Evolutionary conservation across 2,113 vertebrate genomes (phyloP).

Genomic region (Podilymbus podiceps): DNA sequence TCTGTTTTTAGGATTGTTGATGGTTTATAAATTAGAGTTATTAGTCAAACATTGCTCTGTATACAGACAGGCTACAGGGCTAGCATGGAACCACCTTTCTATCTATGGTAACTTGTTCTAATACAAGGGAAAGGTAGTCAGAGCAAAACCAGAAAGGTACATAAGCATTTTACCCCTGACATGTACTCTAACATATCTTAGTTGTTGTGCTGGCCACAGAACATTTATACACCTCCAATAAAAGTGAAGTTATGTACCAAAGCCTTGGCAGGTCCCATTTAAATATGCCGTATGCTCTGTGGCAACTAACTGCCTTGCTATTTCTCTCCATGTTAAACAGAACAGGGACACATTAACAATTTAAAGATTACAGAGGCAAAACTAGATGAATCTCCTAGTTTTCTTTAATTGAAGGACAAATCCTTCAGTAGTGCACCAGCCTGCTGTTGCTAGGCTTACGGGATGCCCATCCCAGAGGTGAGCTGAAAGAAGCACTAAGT

Average conservation of each 20-base stretch:
- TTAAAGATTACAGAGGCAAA: not conserved
- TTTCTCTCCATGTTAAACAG: not conserved
- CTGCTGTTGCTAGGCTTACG: not conserved
- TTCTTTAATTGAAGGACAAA: not conserved
- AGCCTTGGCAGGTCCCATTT: not conserved
- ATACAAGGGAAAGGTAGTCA: not conserved
- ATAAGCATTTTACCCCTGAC: not conserved
- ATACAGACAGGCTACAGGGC: not conserved
- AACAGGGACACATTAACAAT: not conserved
- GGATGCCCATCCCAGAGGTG: not conserved
- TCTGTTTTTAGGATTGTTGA: slow-evolving; percentile 68
- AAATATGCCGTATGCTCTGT: not conserved
- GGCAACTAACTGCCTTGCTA: not conserved
- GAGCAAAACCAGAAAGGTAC: not conserved
- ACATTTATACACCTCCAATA: not conserved
- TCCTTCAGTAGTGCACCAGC: not conserved
- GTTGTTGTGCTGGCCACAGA: not conserved
- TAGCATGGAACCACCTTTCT: not conserved
- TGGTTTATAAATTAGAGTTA: slow-evolving; percentile 65
- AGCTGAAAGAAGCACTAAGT: not conserved
- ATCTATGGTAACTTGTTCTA: not conserved
- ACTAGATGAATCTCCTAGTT: not conserved
- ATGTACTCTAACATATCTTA: not conserved
- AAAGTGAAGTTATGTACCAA: not conserved
- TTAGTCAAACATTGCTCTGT: slow-evolving; percentile 46